Base-by-base conservation (phyloP, 2,113 vertebrate genomes). In the Pelobates fuscus region DNA sequence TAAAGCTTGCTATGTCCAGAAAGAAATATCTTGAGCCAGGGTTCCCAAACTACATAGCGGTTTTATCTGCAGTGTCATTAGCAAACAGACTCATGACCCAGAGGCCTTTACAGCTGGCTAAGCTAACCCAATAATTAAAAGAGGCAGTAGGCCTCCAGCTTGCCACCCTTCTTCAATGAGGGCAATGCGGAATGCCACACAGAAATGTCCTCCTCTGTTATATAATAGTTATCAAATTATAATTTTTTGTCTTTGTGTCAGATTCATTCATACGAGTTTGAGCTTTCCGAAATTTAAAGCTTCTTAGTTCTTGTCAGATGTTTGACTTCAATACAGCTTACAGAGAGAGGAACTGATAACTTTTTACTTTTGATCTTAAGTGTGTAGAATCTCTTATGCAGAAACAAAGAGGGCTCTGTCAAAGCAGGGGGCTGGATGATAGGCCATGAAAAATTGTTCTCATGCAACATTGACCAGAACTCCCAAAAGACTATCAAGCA, bases 201-300 rank as follows among this genome's bases (percentile, higher is more conserved):
- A 30, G 64, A 54, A 77, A 77, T 77, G 67, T 77, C 73, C 72
- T 59, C 64, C 65, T 26, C 52, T 27, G 63, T 75, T 63, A 75
- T 67, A 26, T 59, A 75, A 75, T 67, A 75, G 54, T 59, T 61
- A 77, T 67, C 59, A 68, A 68, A 26, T 66, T 27, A 68, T 72
- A 63, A 72, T 44, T 11, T 23, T 49, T 61, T 49, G 59, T 77
- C 65, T 37, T 20, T 61, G 20, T 52, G 64, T 77, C 20, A 3
- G 18, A 67, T 68, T 68, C 41, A 25, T 61, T 25, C 25, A 61
- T 44, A 23, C 20, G 24, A 24, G 62, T n/a, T 23, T 23, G 11
- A 29, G 23, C 43, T 59, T 49, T 63, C 43, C 24, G 25, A 25
- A 27, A 21, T 60, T 61, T 37, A 37, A 12, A 59, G 27, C 41